Conservation (phyloP, 2,888 invertebrate species). For the Mythimna pallens region DNA sequence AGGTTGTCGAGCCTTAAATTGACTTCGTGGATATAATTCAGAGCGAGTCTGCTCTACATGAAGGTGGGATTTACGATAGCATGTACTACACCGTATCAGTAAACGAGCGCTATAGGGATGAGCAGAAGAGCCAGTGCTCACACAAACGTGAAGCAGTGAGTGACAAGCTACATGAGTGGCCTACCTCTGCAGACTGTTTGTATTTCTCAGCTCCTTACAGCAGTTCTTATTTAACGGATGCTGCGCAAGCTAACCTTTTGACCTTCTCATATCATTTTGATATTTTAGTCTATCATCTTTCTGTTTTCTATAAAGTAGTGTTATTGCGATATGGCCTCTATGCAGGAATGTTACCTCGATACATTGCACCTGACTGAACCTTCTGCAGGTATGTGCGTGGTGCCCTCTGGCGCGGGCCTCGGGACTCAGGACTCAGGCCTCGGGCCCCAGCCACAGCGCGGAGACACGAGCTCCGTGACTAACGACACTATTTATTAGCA, state of each 20-base stretch:
- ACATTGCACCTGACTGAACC: not conserved
- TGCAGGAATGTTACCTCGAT: not conserved
- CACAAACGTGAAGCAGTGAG: too few relatives aligned
- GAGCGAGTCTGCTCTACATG: not conserved
- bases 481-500: constrained; percentile 43
- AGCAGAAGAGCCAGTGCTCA: not conserved
- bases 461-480: constrained; percentile 12
- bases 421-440: not conserved
- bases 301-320: not conserved
- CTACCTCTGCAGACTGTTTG: not conserved
- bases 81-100: too few relatives aligned
- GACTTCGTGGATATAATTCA: constrained; percentile 8
- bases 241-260: not conserved
- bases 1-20: not conserved
- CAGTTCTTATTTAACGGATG: not conserved
- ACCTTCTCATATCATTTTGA: not conserved
- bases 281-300: not conserved
- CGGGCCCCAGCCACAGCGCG: not conserved
- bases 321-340: too few relatives aligned
- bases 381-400: not conserved
- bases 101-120: too few relatives aligned
- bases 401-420: not conserved
- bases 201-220: not conserved
- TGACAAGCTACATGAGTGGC: not conserved
- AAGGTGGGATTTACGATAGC: constrained; percentile 4